Evolutionary conservation across 2,797 vertebrate genomes (phyloP).

Genomic region (Oryzias dopingdopingensis): DNA sequence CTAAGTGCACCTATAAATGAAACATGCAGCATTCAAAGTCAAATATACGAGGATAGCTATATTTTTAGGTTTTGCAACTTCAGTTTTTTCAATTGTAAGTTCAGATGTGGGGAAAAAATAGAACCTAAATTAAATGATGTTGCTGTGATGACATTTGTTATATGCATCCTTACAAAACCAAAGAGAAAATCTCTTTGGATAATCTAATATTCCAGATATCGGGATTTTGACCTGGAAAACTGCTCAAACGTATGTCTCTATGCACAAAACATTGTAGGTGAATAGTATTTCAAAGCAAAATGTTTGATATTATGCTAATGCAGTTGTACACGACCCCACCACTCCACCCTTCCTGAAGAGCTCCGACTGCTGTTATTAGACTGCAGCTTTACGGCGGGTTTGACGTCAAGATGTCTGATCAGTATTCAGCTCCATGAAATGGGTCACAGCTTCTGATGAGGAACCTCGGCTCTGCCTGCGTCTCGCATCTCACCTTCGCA

Average conservation of each 20-base stretch:
- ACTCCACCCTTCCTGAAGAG: slow-evolving; percentile 42
- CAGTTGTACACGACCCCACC: slow-evolving; percentile 16
- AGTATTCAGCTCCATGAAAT: slow-evolving; percentile 80
- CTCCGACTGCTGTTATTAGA: slow-evolving; percentile 58
- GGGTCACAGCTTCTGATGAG: slow-evolving; percentile 81
- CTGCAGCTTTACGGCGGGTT: slow-evolving; percentile 63
- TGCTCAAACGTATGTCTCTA: no score
- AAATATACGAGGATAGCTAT: no score
- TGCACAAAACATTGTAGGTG: no score
- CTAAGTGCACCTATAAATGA: no score
- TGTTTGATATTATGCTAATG: slow-evolving; percentile 61
- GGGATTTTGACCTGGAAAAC: no score
- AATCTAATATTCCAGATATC: no score
- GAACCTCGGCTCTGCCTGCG: slow-evolving; percentile 53
- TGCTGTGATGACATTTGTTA: slow-evolving; percentile 6
- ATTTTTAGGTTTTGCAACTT: no score
- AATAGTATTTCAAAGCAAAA: slow-evolving; percentile 6
- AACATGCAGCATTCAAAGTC: no score
- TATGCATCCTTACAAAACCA: no score
- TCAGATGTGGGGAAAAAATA: neutral
- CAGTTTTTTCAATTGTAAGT: no score
- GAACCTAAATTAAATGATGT: slow-evolving; percentile 19
- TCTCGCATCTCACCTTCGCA: slow-evolving; percentile 57
- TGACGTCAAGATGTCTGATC: slow-evolving; percentile 83
- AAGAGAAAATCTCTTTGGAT: no score